Evolutionary conservation across 2,797 vertebrate genomes (phyloP).

Genomic region (Nasua narica): DNA sequence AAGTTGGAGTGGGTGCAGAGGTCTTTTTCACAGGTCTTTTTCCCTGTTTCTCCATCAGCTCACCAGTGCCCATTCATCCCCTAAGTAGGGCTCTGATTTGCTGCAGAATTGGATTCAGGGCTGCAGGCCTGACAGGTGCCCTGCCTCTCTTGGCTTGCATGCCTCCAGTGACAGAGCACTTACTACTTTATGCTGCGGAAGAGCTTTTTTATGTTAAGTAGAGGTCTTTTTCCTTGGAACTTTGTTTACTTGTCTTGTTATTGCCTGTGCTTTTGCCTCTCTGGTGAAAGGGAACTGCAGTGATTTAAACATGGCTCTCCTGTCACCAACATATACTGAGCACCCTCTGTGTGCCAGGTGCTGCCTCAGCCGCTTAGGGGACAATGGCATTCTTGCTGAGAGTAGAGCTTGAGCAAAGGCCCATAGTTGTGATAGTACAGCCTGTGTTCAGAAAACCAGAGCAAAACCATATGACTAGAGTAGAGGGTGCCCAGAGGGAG

Average conservation of each 20-base stretch:
- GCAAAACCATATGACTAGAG: not conserved
- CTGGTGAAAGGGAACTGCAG: constrained; percentile 30
- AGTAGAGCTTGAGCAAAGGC: constrained; percentile 42
- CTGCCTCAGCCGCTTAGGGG: constrained; percentile 15
- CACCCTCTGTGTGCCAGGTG: constrained; percentile 43
- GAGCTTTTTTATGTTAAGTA: constrained; percentile 32
- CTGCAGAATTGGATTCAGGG: constrained; percentile 61
- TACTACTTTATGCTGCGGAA: constrained; percentile 15
- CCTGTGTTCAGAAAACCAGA: constrained; percentile 27
- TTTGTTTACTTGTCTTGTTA: constrained; percentile 49
- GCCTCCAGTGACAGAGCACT: constrained; percentile 66
- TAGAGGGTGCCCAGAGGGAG: not conserved
- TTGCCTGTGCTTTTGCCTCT: constrained; percentile 42
- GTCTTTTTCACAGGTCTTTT: constrained; percentile 20
- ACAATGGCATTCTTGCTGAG: constrained; percentile 44
- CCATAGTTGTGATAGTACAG: not conserved
- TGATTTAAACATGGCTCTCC: constrained; percentile 46
- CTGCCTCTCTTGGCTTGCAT: constrained; percentile 56
- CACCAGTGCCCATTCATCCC: constrained; percentile 49
- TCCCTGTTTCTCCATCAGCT: not conserved
- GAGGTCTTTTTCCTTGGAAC: constrained; percentile 14
- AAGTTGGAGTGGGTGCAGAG: constrained; percentile 19
- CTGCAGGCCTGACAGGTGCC: constrained; percentile 68
- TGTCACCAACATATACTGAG: constrained; percentile 36
- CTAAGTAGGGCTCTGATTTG: constrained; percentile 34